Base-by-base conservation (phyloP, 1,140 invertebrate species). In the Diorhabda elongata region DNA sequence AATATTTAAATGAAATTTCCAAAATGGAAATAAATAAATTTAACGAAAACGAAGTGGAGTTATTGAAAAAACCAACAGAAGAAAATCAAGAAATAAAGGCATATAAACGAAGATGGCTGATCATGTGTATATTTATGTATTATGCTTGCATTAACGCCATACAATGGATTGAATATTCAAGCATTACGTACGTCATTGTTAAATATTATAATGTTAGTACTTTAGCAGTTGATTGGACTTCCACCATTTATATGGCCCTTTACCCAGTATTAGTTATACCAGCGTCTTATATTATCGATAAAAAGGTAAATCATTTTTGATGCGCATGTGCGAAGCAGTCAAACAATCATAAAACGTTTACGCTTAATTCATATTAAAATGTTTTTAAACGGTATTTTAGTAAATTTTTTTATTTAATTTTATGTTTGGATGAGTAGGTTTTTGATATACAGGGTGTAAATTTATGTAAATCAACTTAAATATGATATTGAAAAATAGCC, bases 171-270 rank as follows among this genome's bases (percentile, higher is more conserved):
- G 82, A 87, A 69, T 86, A 85, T 70, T 80, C 82, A 3, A 87
- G 86, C 62, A 84, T 88, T 47, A 77, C 80, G 7, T 84, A 84
- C 61, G 82, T 87, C 57, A 69, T 87, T 2, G 69, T 75, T 9
- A 82, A 83, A 58, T 87, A 85, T 70, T 87, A 87, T 75, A 77
- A 77, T 4, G 86, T 90, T 4, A 79, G 79, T n/a, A 68, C 75
- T 5, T 73, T 84, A 2, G 81, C 84, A 26, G 85, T 93, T 3
- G 89, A 92, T 75, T 91, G 87, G 87, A 87, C 74, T 6, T 75
- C 73, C 65, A 73, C 75, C 58, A 68, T 75, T 42, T 73, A 69
- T 41, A 71, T 71, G 69, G 63, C 72, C 3, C 45, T 70, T 9
- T 76, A 74, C 67, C 75, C 71, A 42, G 66, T 75, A 7, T 60